Evolutionary conservation across 2,797 vertebrate genomes (phyloP).

Genomic region (Myotis vivesi): DNA sequence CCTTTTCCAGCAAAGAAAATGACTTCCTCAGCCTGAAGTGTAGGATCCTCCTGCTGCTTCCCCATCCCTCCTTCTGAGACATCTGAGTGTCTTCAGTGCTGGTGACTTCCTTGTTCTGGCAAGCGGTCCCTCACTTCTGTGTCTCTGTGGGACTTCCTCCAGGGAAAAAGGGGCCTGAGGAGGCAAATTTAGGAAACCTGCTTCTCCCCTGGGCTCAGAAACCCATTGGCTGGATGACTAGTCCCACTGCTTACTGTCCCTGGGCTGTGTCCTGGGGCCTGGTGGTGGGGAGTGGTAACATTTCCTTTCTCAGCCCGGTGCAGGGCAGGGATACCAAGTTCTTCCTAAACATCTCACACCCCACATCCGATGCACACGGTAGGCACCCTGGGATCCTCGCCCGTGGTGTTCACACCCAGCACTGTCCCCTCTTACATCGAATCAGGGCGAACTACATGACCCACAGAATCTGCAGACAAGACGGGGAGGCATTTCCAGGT

Average conservation of each 20-base stretch:
- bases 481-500: not conserved
- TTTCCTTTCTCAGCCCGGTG: accelerated
- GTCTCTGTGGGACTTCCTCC: not conserved
- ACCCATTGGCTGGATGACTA: not conserved
- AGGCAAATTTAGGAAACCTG: not conserved
- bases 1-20: not conserved
- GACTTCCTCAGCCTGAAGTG: not conserved
- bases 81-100: not conserved
- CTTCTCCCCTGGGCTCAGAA: not conserved
- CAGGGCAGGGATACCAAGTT: not conserved
- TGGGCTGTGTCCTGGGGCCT: not conserved
- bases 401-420: not conserved
- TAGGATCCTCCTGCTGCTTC: not conserved
- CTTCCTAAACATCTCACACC: not conserved
- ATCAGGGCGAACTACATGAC: not conserved
- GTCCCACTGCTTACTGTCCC: not conserved
- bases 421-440: not conserved
- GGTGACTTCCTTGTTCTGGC: not conserved
- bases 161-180: not conserved
- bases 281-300: not conserved
- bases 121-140: not conserved
- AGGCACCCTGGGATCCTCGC: not conserved
- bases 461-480: not conserved
- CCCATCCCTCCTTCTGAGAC: not conserved
- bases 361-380: not conserved